Percentiles rank a stretch among this genome's conserved stretches.
These are phyloP conservation scores for Casuarius casuarius DNA, from an alignment of 2,113 vertebrate species.

Conservation along the genomic window DNA sequence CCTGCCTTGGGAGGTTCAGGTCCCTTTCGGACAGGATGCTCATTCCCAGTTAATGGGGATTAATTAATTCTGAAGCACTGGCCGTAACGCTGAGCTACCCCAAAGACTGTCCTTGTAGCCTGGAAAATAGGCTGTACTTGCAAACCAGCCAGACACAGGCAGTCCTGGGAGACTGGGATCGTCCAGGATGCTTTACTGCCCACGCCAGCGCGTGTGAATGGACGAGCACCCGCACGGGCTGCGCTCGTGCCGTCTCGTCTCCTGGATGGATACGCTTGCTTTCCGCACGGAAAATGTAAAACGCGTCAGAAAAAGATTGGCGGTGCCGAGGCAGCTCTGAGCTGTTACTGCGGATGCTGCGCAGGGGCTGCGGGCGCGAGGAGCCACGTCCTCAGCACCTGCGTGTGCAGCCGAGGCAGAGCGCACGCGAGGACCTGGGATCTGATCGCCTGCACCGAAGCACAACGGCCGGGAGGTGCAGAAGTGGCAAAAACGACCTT, in stretches of 20 bases:
- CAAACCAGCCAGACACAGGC: background rate
- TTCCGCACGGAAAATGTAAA: background rate
- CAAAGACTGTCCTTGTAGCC: background rate
- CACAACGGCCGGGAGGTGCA: background rate
- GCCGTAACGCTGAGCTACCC: background rate
- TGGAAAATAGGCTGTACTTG: background rate
- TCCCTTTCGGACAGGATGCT: background rate
- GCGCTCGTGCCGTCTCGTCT: too few relatives aligned
- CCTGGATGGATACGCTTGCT: accelerated
- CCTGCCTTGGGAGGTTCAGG: background rate
- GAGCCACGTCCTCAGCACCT: too few relatives aligned
- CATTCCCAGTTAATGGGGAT: background rate
- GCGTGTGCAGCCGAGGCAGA: background rate
- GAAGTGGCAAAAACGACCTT: background rate
- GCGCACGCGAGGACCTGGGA: background rate
- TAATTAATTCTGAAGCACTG: background rate
- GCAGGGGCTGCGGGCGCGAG: background rate
- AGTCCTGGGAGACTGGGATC: background rate
- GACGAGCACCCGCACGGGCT: background rate
- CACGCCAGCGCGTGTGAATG: background rate
- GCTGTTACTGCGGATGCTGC: background rate
- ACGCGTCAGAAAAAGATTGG: too few relatives aligned
- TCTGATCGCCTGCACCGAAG: too few relatives aligned
- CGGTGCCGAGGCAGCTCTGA: background rate
- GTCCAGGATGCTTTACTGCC: background rate